Base-by-base conservation (phyloP, 2,888 invertebrate species). In the Polydrusus tereticollis region DNA sequence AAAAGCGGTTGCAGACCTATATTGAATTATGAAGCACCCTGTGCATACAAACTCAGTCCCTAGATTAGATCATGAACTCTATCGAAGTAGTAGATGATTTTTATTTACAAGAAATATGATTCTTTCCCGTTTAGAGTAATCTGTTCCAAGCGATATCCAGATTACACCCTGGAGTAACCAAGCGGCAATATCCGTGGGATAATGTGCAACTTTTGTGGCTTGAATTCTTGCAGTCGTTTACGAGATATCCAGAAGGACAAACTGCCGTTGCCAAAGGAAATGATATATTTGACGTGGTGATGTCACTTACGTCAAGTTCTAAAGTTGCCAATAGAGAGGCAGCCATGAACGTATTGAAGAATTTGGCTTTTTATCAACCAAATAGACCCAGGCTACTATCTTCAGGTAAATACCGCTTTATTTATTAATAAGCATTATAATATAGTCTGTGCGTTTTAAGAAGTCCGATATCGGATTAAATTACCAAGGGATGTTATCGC, bases 171-270 rank as follows among this genome's bases (percentile, higher is more conserved):
- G 81, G 85, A 0, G 81, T 86, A n/a, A 88, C 88, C 0, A 89
- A 87, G 79, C 82, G 86, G 43, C 85, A 85, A 62, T 87, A 86
- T 77, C 87, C 88, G 1, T 89, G 88, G 88, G 87, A 88, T 55
- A 80, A 82, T 12, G 84, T 89, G 2, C 89, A 89, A 79, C 75
- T 85, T 7, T 81, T 88, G 38, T 89, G 88, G 85, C 80, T 89
- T 60, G 85, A 87, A 72, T 89, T 89, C 77, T 77, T 89, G 57
- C 83, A 86, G 64, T 86, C 86, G 12, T 88, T 88, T 70, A 87
- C 89, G 0, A 84, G 81, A 69, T 87, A 87, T 77, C 86, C 87
- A 0, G 90, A 90, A 81, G 89, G 89, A 5, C 89, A 89, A 78
- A 74, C 86, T 33, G 80, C 80, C 43, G 82, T 89, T 0, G 86